These are phyloP conservation scores for Chloroclystis v-ata DNA, from an alignment of 2,888 invertebrate genomes.

Conservation along the genomic window DNA sequence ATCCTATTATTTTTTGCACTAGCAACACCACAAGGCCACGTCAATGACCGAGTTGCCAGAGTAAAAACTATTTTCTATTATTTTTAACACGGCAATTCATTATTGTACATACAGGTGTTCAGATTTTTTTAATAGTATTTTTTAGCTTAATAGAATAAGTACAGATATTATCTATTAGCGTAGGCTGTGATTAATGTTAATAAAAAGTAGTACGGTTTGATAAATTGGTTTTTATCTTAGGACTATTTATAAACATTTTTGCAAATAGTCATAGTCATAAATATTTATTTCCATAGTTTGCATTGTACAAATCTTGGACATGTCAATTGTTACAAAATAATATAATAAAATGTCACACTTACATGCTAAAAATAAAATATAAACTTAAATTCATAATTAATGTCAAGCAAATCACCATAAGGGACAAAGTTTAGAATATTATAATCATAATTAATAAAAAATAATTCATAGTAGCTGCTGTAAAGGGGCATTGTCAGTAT, in stretches of 20 bases:
- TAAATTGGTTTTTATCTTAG: not conserved
- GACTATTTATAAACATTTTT: not conserved
- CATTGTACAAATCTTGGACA: too few relatives aligned
- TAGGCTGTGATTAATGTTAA: slow-evolving; percentile 1
- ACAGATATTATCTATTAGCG: slow-evolving; percentile 4
- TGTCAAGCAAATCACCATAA: too few relatives aligned
- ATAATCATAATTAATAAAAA: too few relatives aligned
- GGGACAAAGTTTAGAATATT: too few relatives aligned
- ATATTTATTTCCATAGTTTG: too few relatives aligned
- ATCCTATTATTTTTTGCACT: slow-evolving; percentile 48
- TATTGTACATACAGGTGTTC: slow-evolving; percentile 32
- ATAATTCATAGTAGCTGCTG: too few relatives aligned
- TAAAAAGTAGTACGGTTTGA: not conserved
- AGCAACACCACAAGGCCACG: slow-evolving; percentile 52
- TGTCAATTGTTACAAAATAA: too few relatives aligned
- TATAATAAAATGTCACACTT: too few relatives aligned
- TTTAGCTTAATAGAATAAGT: slow-evolving; percentile 17
- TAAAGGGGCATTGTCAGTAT: too few relatives aligned
- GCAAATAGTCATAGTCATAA: too few relatives aligned
- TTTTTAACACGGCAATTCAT: slow-evolving; percentile 39
- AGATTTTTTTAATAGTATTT: slow-evolving; percentile 22
- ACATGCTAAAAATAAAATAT: too few relatives aligned
- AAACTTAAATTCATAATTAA: too few relatives aligned
- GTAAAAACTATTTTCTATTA: slow-evolving; percentile 40
- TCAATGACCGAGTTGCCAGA: slow-evolving; percentile 54